A percentile compares a stretch with the other conserved stretches of the same genome.
Conservation (phyloP, 2,797 vertebrate species). For the Bradypus variegatus region DNA sequence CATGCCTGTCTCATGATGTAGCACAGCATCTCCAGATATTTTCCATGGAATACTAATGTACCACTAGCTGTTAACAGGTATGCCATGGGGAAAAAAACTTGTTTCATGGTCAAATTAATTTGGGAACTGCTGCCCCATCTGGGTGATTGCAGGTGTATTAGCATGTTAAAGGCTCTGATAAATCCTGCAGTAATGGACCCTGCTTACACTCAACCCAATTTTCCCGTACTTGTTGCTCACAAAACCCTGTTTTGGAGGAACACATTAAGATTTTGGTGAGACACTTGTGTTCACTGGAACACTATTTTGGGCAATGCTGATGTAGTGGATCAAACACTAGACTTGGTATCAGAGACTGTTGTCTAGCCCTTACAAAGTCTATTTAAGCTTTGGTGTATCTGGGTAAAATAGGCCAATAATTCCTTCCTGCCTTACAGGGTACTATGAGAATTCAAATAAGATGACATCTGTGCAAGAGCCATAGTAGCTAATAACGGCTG, state of each 20-base stretch:
- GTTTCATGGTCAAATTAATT: not conserved
- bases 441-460: not conserved
- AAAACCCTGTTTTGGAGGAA: not conserved
- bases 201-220: not conserved
- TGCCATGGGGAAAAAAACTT: not conserved
- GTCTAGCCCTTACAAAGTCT: not conserved
- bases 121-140: not conserved
- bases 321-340: not conserved
- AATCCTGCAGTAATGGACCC: not conserved
- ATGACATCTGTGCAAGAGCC: not conserved
- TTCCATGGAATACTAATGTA: not conserved
- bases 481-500: not conserved
- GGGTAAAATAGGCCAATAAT: not conserved
- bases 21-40: not conserved
- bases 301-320: conserved; percentile 7
- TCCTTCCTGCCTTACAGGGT: not conserved
- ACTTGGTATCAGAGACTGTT: not conserved
- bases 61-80: not conserved
- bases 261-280: not conserved
- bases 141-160: not conserved
- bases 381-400: not conserved
- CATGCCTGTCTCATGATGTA: not conserved
- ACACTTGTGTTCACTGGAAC: not conserved
- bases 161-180: not conserved
- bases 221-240: not conserved